phyloP scores from a whole-genome alignment of 1,140 invertebrate genomes.

The Drosophila elegans region DNA sequence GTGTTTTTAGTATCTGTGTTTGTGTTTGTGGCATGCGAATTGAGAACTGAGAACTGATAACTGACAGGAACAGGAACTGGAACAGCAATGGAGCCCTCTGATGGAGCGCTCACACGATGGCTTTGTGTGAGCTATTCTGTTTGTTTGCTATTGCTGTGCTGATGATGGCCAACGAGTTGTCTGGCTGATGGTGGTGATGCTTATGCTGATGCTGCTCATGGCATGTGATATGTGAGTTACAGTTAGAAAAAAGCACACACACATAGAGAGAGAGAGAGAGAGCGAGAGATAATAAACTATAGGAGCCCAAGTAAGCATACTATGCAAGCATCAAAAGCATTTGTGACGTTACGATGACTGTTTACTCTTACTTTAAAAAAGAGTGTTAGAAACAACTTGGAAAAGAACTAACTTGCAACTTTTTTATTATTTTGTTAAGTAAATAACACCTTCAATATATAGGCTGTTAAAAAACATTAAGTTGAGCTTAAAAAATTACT shows the following conservation, averaged over 20 bases:
- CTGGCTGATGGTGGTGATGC: conserved; percentile 23
- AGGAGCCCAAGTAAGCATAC: conserved; percentile 9
- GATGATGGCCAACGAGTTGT: conserved; percentile 22
- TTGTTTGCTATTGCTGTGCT: conserved; percentile 25
- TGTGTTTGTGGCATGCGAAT: conserved; percentile 51
- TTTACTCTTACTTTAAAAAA: neutral
- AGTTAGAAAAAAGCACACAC: conserved; percentile 47
- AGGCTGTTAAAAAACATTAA: too few species aligned
- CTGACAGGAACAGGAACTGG: conserved; percentile 65
- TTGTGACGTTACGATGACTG: neutral
- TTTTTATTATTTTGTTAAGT: neutral
- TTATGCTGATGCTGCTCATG: conserved; percentile 34
- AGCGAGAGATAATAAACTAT: conserved; percentile 30
- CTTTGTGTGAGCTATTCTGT: conserved; percentile 18
- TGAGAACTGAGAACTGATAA: conserved; percentile 56
- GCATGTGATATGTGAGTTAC: conserved; percentile 58
- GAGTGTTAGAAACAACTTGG: too few species aligned
- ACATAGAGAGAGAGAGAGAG: conserved; percentile 30
- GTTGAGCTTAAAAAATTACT: too few species aligned
- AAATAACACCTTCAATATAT: neutral
- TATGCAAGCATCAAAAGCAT: conserved; percentile 2
- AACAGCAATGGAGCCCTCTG: conserved; percentile 48
- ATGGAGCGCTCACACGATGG: conserved; percentile 15
- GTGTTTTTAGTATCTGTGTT: neutral
- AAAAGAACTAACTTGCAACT: too few species aligned